Conservation (phyloP, 2,113 vertebrate species). For the Heteronetta atricapilla region DNA sequence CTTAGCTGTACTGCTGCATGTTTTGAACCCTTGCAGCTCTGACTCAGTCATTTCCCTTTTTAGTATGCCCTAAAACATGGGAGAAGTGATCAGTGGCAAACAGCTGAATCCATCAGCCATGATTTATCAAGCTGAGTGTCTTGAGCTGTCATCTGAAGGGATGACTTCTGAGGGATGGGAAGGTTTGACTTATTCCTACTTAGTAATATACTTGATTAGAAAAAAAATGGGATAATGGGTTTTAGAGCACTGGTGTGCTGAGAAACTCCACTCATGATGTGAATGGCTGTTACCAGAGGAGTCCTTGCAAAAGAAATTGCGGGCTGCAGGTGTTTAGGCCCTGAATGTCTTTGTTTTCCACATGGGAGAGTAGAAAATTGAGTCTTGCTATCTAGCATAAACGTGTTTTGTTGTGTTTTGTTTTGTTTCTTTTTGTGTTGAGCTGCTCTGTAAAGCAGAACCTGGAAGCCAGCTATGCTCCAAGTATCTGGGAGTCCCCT, state of each 20-base stretch:
- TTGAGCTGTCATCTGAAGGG: neutral
- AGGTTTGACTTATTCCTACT: neutral
- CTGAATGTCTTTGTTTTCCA: neutral
- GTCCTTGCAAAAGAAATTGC: neutral
- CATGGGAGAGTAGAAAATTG: neutral
- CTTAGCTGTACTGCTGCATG: accelerated
- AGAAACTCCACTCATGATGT: neutral
- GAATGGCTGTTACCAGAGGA: neutral
- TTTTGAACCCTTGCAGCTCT: neutral
- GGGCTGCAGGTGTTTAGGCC: neutral
- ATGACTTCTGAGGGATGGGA: neutral
- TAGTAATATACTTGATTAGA: neutral
- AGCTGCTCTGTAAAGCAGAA: neutral
- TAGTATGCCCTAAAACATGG: accelerated
- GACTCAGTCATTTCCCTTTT: neutral
- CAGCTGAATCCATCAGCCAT: neutral
- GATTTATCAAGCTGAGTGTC: neutral
- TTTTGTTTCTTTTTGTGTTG: neutral
- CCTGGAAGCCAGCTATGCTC: neutral
- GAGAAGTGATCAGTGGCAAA: accelerated
- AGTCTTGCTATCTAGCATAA: neutral
- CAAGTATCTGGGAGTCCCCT: neutral
- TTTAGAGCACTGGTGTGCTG: neutral
- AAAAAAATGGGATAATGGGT: neutral
- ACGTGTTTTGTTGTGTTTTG: neutral